Conservation (phyloP, 64 coral and sea anemone genomes). For the Stylophora pistillata region DNA sequence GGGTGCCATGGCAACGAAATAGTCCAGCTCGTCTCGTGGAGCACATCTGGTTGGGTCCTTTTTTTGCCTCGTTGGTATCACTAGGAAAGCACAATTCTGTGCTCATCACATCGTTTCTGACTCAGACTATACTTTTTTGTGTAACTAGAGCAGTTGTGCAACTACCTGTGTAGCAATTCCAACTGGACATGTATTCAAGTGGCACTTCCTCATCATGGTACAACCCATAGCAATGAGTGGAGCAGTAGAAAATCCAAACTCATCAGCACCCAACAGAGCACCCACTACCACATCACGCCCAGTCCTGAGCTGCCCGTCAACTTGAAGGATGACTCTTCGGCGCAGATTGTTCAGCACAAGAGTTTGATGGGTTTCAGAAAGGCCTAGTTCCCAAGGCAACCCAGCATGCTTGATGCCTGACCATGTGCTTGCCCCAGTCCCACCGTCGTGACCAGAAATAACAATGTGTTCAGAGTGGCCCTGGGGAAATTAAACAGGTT, state of each 20-base stretch:
- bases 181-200: slow-evolving; percentile 97
- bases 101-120: too few species aligned
- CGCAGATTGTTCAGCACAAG: slow-evolving; percentile 90
- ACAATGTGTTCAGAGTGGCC: slow-evolving; percentile 95
- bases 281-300: slow-evolving; percentile 93
- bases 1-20: too few species aligned
- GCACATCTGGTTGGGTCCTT: too few species aligned
- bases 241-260: slow-evolving; percentile 98
- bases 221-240: slow-evolving; percentile 93
- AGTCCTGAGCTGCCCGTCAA: slow-evolving; percentile 94
- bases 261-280: slow-evolving; percentile 86
- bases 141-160: not conserved
- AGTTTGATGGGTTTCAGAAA: slow-evolving; percentile 92
- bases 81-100: too few species aligned
- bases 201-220: slow-evolving; percentile 99
- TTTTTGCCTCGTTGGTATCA: too few species aligned
- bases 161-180: slow-evolving; percentile 95
- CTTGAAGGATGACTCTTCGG: slow-evolving; percentile 79
- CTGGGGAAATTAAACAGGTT: slow-evolving; percentile 16
- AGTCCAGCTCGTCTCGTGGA: too few species aligned
- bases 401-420: slow-evolving; percentile 97
- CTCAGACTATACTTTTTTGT: not conserved
- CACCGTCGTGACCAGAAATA: slow-evolving; percentile 95
- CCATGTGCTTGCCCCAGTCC: slow-evolving; percentile 96
- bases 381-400: slow-evolving; percentile 97